These are phyloP conservation scores for Aphrocallistes beatrix DNA, from an alignment of 37 sponge, comb jelly and placozoan genomes.

Conservation along the genomic window DNA sequence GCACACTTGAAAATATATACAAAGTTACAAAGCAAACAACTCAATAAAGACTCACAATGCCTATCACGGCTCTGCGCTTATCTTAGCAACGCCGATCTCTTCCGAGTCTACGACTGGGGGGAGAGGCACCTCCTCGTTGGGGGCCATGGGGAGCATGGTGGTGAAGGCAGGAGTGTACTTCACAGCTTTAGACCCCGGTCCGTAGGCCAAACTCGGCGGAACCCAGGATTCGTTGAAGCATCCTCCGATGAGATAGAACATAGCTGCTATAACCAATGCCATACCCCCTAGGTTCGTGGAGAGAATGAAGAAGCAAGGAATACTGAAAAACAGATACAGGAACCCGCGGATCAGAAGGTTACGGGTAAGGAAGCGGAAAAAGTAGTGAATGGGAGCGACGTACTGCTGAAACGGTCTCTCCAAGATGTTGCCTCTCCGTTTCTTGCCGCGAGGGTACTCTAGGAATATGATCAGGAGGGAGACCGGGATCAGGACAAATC, in stretches of 20 bases:
- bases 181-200: background rate
- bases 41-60: too few relatives aligned
- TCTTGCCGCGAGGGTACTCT: background rate
- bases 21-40: too few relatives aligned
- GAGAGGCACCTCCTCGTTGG: background rate
- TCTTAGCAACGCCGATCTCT: too few relatives aligned
- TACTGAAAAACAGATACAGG: background rate
- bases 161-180: background rate
- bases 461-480: background rate
- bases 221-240: background rate
- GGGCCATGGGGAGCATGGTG: background rate
- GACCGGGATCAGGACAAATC: background rate
- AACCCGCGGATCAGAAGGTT: background rate
- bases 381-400: constrained; percentile 1
- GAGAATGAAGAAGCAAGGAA: background rate
- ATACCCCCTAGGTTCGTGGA: background rate
- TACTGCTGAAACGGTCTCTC: background rate
- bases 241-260: background rate
- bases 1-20: too few relatives aligned
- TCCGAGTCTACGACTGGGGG: background rate
- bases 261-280: background rate
- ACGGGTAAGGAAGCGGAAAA: background rate
- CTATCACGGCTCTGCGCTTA: too few relatives aligned
- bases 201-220: background rate
- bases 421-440: background rate